phyloP scores from a whole-genome alignment of 2,113 vertebrate species.

The Chunga burmeisteri region DNA sequence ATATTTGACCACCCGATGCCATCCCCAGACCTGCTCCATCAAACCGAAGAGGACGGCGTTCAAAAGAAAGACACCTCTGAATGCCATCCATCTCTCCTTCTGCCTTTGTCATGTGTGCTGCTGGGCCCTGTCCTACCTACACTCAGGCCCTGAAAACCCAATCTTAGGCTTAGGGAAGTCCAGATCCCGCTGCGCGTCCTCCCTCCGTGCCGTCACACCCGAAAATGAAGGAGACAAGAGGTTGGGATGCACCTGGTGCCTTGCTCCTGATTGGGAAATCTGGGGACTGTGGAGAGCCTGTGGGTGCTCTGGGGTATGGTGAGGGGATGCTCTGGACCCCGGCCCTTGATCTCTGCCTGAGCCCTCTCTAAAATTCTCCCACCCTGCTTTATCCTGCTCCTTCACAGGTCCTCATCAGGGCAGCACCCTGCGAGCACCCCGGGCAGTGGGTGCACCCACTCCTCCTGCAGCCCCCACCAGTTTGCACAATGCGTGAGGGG shows the following conservation, averaged over 20 bases:
- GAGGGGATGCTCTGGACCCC: neutral
- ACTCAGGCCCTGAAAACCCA: neutral
- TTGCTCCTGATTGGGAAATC: neutral
- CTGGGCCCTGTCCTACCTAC: neutral
- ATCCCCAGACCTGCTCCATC: neutral
- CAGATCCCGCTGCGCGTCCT: neutral
- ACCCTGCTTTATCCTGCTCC: neutral
- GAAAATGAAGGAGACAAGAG: neutral
- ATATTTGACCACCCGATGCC: neutral
- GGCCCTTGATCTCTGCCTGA: neutral
- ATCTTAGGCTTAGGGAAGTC: neutral
- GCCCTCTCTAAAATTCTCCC: neutral
- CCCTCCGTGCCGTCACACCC: accelerated
- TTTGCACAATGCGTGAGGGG: accelerated
- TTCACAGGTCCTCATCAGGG: neutral
- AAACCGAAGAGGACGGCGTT: accelerated
- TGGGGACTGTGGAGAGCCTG: neutral
- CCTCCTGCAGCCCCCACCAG: neutral
- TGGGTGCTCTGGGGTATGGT: neutral
- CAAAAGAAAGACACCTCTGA: neutral
- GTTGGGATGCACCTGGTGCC: neutral
- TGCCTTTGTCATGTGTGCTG: neutral
- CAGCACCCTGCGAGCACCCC: neutral
- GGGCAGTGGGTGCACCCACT: neutral
- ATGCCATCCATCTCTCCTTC: neutral